Conservation (phyloP, 2,797 vertebrate species). For the Streptopelia turtur region DNA sequence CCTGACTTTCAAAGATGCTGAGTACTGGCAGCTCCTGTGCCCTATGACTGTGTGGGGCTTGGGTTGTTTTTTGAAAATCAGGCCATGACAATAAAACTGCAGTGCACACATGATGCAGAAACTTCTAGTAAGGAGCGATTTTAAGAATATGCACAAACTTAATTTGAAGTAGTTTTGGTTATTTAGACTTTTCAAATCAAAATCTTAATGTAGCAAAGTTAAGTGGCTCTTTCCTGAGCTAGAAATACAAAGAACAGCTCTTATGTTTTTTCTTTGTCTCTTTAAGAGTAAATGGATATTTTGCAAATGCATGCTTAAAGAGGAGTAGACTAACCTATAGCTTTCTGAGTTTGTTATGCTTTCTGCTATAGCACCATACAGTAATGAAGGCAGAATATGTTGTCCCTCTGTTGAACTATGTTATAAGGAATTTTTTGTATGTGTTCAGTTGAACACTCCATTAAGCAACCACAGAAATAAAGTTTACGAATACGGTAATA, state of each 20-base stretch:
- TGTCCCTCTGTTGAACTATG: slow-evolving; percentile 2
- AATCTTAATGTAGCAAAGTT: not conserved
- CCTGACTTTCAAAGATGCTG: slow-evolving; percentile 16
- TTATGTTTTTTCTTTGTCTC: not conserved
- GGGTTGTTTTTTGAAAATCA: not conserved
- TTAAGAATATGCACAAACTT: slow-evolving; percentile 40
- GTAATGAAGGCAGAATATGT: not conserved
- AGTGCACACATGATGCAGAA: slow-evolving; percentile 27
- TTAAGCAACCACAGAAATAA: slow-evolving; percentile 1
- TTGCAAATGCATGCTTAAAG: not conserved
- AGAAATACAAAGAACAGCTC: slow-evolving; percentile 13
- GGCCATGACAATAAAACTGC: not conserved
- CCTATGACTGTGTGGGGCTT: not conserved
- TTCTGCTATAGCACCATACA: not conserved
- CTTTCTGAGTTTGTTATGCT: not conserved
- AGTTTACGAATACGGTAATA: not conserved
- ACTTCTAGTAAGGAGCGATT: not conserved
- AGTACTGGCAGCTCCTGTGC: not conserved
- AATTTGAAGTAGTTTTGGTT: not conserved
- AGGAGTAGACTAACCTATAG: not conserved
- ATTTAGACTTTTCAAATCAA: slow-evolving; percentile 15
- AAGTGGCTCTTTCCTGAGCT: slow-evolving; percentile 23
- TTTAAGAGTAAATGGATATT: not conserved
- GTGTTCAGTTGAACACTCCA: slow-evolving; percentile 31
- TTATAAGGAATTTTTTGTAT: not conserved